A percentile compares a stretch with the other conserved stretches of the same genome.
Conservation (phyloP, 2,888 invertebrate genomes). For the Nymphalis c-album region DNA sequence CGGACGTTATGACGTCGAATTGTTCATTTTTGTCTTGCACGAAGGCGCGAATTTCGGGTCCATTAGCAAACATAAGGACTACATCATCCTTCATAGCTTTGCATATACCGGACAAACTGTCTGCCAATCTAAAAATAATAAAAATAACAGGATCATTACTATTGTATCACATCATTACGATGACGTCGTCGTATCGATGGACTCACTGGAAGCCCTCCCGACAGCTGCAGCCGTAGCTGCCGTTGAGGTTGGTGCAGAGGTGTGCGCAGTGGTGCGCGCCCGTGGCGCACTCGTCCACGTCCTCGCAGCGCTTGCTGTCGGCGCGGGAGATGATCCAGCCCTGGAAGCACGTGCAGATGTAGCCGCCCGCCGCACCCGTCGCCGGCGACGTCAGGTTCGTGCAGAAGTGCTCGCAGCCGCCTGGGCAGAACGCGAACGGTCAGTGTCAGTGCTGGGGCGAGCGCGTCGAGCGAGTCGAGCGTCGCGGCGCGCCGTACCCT, state of each 20-base stretch:
- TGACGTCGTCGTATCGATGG: no score
- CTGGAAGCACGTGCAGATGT: conserved; percentile 93
- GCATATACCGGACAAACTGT: conserved; percentile 91
- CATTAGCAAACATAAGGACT: conserved; percentile 88
- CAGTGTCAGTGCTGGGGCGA: background rate
- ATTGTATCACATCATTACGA: background rate
- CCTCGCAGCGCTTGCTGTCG: conserved; percentile 92
- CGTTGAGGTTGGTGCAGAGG: conserved; percentile 94
- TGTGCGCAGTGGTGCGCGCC: conserved; percentile 96
- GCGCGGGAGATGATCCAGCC: conserved; percentile 91
- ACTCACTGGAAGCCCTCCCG: conserved; percentile 86
- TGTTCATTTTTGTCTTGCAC: conserved; percentile 85
- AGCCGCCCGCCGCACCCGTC: conserved; percentile 77
- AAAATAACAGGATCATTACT: background rate
- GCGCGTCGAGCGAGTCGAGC: no score
- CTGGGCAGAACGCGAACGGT: conserved; percentile 62
- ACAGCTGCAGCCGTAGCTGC: conserved; percentile 95
- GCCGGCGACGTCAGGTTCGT: conserved; percentile 85
- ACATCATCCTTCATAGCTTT: conserved; percentile 85
- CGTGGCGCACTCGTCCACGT: conserved; percentile 93
- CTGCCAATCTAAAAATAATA: conserved; percentile 79
- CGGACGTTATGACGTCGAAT: conserved; percentile 89
- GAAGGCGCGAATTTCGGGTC: conserved; percentile 91
- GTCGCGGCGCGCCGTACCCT: conserved; percentile 49
- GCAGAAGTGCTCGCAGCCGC: conserved; percentile 96